Conservation (phyloP, 2,888 invertebrate species). For the Holacanthella duospinosa region DNA sequence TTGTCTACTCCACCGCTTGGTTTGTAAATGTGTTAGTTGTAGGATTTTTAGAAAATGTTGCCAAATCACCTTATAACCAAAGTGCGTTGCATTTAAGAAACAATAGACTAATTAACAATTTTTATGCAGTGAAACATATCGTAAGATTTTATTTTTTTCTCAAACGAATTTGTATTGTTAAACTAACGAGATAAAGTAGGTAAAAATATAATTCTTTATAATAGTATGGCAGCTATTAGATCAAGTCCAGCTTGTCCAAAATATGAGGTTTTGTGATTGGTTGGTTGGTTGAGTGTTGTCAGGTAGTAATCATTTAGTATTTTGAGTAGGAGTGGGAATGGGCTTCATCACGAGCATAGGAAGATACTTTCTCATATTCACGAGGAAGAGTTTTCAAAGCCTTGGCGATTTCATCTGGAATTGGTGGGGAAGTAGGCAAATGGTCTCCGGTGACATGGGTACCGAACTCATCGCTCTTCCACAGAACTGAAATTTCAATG, state of each 20-base stretch:
- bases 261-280: background rate
- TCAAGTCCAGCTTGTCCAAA: background rate
- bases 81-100: background rate
- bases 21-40: no score
- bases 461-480: constrained; percentile 21
- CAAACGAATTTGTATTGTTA: background rate
- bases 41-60: no score
- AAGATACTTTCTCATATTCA: constrained; percentile 4
- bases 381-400: constrained; percentile 11
- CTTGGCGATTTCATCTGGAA: constrained; percentile 20
- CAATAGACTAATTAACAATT: no score
- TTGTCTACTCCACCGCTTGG: no score
- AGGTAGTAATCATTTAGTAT: background rate
- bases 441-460: constrained; percentile 21
- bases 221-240: background rate
- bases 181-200: background rate
- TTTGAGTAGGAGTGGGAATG: constrained; percentile 1
- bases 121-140: no score
- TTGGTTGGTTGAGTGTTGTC: background rate
- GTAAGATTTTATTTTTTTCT: background rate
- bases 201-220: background rate
- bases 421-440: constrained; percentile 21
- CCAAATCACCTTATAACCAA: background rate
- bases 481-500: constrained; percentile 8
- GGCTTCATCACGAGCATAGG: background rate